Percentiles rank a stretch among this genome's conserved stretches.
phyloP scores from a whole-genome alignment of 1,140 invertebrate genomes.

The Cyphomyrmex costatus region DNA sequence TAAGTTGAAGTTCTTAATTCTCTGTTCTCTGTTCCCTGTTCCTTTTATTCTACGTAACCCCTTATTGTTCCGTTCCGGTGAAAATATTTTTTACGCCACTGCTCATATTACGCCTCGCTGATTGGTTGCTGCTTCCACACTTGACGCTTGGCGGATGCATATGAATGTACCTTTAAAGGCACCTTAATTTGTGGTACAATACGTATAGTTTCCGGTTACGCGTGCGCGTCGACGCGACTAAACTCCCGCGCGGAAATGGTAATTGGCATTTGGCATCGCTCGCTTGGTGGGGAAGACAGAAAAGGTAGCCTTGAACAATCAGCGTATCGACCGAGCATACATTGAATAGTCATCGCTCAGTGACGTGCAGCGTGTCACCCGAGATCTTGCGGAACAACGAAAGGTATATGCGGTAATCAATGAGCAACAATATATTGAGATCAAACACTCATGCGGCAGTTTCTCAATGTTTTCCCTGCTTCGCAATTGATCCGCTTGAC shows the following conservation, averaged over 20 bases:
- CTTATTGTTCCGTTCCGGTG: no score
- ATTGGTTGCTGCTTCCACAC: no score
- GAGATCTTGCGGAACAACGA: constrained; percentile 46
- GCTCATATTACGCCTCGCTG: no score
- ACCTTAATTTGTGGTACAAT: no score
- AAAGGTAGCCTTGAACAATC: constrained; percentile 59
- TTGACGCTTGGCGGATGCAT: no score
- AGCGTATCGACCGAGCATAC: constrained; percentile 85
- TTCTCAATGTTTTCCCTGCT: not conserved
- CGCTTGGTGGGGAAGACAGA: constrained; percentile 77
- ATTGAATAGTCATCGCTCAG: constrained; percentile 54
- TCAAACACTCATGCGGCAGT: constrained; percentile 21
- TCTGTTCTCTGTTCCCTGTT: no score
- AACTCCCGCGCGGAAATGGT: constrained; percentile 9
- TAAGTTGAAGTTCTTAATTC: no score
- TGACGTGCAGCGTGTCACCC: not conserved
- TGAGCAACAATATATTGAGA: constrained; percentile 8
- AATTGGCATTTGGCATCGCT: constrained; percentile 72
- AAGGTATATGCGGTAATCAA: constrained; percentile 48
- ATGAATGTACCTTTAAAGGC: no score
- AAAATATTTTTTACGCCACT: no score
- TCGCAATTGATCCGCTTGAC: constrained; percentile 49
- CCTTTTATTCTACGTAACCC: no score
- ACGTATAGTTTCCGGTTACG: no score
- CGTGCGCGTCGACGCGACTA: not conserved